A percentile compares a stretch with the other conserved stretches of the same genome.
phyloP scores from a whole-genome alignment of 2,888 invertebrate species.

The Nesidiocoris tenuis region DNA sequence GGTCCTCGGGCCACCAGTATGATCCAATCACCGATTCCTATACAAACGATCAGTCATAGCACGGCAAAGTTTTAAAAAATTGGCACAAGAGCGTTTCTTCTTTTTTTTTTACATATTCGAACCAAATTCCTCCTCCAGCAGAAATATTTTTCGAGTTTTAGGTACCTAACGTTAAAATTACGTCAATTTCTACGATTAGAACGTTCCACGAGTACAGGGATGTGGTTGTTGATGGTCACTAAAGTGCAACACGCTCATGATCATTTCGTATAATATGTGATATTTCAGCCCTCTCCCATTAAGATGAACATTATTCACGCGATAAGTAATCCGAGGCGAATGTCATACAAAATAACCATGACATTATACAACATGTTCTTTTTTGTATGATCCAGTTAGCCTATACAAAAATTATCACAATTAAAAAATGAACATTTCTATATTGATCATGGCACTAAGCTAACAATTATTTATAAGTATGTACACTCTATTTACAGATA shows the following conservation, averaged over 20 bases:
- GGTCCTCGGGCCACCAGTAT: too few relatives aligned
- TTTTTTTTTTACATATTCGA: too few relatives aligned
- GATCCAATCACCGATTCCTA: too few relatives aligned
- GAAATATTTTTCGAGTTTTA: too few relatives aligned
- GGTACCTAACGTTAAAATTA: too few relatives aligned
- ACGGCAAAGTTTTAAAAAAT: too few relatives aligned
- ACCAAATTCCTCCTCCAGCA: too few relatives aligned
- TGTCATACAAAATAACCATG: constrained; percentile 32
- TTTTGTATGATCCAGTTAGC: constrained; percentile 28
- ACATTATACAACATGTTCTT: background rate
- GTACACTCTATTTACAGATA: constrained; percentile 34
- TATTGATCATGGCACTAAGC: constrained; percentile 42
- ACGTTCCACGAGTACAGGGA: too few relatives aligned
- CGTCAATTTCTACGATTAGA: background rate
- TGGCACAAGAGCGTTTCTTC: too few relatives aligned
- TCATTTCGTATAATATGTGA: background rate
- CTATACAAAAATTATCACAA: constrained; percentile 43
- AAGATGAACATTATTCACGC: background rate
- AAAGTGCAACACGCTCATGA: background rate
- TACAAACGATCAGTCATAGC: too few relatives aligned
- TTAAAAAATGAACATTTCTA: constrained; percentile 39
- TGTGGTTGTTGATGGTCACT: background rate
- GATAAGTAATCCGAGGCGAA: background rate
- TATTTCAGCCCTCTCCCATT: background rate
- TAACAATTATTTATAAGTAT: constrained; percentile 39